Percentiles rank a stretch among this genome's conserved stretches.
phyloP scores from a whole-genome alignment of 1,140 invertebrate species.

The Papilio glaucus region DNA sequence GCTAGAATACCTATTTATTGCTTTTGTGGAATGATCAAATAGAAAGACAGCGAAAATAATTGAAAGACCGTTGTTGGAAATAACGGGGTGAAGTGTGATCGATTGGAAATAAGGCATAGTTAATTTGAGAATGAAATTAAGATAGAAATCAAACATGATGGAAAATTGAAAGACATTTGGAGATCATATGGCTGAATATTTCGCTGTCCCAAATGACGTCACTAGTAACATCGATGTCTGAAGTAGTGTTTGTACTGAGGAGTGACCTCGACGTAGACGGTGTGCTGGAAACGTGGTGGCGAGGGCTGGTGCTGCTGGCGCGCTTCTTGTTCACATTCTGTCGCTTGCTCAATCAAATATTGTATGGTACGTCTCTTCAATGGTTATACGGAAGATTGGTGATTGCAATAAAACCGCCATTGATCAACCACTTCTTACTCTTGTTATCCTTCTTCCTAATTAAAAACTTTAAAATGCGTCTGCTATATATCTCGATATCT shows the following conservation, averaged over 20 bases:
- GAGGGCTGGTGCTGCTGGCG: slow-evolving; percentile 58
- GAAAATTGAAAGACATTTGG: background rate
- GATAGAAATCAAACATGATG: background rate
- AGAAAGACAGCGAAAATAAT: too few species aligned
- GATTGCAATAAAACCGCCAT: too few species aligned
- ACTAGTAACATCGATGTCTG: slow-evolving; percentile 59
- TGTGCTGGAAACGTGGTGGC: slow-evolving; percentile 68
- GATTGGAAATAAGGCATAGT: background rate
- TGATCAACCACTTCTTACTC: too few species aligned
- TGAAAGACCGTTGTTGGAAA: background rate
- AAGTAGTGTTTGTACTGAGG: slow-evolving; percentile 57
- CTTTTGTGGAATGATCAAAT: too few species aligned
- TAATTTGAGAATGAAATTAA: too few species aligned
- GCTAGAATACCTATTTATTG: background rate
- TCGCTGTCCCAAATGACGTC: slow-evolving; percentile 38
- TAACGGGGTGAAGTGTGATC: background rate
- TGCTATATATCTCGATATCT: too few species aligned
- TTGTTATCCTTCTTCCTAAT: too few species aligned
- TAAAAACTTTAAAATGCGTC: too few species aligned
- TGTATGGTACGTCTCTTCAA: slow-evolving; percentile 55
- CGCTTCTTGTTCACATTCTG: slow-evolving; percentile 59
- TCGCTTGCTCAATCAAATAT: slow-evolving; percentile 54
- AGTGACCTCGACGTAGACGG: slow-evolving; percentile 54
- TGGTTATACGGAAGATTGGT: too few species aligned
- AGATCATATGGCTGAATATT: background rate